Evolutionary conservation across 1,140 invertebrate species (phyloP).

Genomic region (Cotesia chilonis): DNA sequence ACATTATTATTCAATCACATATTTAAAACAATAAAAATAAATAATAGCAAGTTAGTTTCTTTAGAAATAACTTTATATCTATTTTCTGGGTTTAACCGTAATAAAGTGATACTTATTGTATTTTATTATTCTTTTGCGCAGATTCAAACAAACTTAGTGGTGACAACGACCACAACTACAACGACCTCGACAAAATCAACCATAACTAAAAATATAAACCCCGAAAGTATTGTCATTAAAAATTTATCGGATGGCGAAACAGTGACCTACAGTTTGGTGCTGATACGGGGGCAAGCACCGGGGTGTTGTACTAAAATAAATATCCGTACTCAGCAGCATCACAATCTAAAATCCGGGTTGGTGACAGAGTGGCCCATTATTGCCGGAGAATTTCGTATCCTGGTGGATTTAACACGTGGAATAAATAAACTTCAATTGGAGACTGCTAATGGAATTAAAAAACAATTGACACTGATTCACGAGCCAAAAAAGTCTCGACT

Average conservation of each 20-base stretch:
- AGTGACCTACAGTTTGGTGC: constrained; percentile 58
- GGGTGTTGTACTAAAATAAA: constrained; percentile 50
- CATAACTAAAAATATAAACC: constrained; percentile 49
- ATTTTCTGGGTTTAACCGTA: not conserved
- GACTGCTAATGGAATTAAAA: constrained; percentile 48
- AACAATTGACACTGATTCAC: constrained; percentile 52
- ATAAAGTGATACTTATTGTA: too few species aligned
- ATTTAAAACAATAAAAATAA: too few species aligned
- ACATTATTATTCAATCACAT: too few species aligned
- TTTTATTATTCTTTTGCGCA: constrained; percentile 30
- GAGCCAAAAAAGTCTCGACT: constrained; percentile 58
- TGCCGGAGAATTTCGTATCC: constrained; percentile 57
- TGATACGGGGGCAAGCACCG: constrained; percentile 56
- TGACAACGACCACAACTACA: constrained; percentile 43
- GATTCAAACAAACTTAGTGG: constrained; percentile 54
- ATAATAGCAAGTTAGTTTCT: too few species aligned
- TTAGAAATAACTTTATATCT: not conserved
- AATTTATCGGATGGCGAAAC: constrained; percentile 59
- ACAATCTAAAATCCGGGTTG: constrained; percentile 20
- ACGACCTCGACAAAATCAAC: constrained; percentile 39
- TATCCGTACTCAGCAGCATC: constrained; percentile 52
- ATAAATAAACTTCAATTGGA: constrained; percentile 59
- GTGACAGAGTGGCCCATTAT: constrained; percentile 59
- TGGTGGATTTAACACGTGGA: constrained; percentile 56
- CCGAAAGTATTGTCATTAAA: constrained; percentile 53